phyloP scores from a whole-genome alignment of 1,140 invertebrate genomes.

The Caenorhabditis inopinata region DNA sequence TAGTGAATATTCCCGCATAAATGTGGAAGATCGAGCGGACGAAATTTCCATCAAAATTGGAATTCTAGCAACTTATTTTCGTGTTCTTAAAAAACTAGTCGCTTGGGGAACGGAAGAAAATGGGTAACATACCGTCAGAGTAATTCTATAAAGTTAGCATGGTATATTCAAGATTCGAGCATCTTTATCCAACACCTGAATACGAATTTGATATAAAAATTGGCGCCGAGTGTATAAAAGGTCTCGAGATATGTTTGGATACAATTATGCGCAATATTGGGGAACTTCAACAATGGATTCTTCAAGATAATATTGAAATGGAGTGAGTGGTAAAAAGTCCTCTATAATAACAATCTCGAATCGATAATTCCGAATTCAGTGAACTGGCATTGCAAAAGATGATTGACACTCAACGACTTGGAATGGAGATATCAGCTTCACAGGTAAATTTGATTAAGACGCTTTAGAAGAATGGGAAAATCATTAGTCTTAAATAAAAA shows the following conservation, averaged over 20 bases:
- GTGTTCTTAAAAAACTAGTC: not conserved
- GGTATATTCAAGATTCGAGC: not conserved
- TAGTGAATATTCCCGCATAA: not conserved
- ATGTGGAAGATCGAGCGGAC: not conserved
- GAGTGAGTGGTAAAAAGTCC: too few relatives aligned
- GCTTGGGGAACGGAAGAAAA: not conserved
- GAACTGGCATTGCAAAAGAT: not conserved
- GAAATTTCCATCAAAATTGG: not conserved
- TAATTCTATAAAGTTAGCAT: too few relatives aligned
- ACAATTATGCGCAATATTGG: not conserved
- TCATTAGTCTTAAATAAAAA: too few relatives aligned
- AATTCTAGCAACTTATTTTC: not conserved
- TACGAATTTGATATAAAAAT: conserved; percentile 12
- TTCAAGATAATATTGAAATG: conserved; percentile 1
- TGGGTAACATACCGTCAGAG: not conserved
- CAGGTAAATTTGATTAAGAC: too few relatives aligned
- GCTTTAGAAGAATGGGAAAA: too few relatives aligned
- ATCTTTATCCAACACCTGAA: not conserved
- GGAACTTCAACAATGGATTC: not conserved
- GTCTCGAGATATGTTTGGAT: not conserved
- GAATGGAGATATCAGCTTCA: not conserved
- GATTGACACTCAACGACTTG: conserved; percentile 3
- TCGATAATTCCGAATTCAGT: not conserved
- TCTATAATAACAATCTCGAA: too few relatives aligned
- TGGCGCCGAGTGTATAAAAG: not conserved